Conservation (phyloP, 2,888 invertebrate genomes). For the Eumerus sabulonum region DNA sequence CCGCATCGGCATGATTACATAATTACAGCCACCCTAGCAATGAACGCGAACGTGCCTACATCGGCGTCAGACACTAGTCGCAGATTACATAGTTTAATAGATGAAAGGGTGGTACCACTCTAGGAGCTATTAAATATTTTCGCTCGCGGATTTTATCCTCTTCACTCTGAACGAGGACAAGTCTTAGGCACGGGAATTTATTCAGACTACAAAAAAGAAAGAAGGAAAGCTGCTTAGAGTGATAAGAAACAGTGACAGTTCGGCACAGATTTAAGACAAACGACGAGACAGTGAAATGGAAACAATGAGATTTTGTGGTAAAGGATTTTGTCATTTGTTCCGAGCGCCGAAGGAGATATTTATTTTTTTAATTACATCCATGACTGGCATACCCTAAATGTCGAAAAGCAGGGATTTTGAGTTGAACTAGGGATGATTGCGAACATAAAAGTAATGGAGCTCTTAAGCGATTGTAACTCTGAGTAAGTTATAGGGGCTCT, state of each 20-base stretch:
- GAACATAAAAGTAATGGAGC: no score
- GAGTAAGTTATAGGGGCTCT: no score
- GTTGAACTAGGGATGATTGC: slow-evolving; percentile 14
- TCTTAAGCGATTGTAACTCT: no score
- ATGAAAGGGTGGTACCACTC: slow-evolving; percentile 25
- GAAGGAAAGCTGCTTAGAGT: slow-evolving; percentile 19
- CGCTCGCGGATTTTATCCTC: slow-evolving; percentile 24
- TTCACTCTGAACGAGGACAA: slow-evolving; percentile 20
- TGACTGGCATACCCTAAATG: slow-evolving; percentile 2
- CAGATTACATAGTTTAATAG: slow-evolving; percentile 26
- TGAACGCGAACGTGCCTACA: slow-evolving; percentile 2
- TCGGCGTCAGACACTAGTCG: slow-evolving; percentile 28
- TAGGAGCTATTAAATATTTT: slow-evolving; percentile 19
- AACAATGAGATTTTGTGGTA: slow-evolving; percentile 10
- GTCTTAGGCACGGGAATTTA: slow-evolving; percentile 18
- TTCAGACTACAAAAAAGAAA: no score
- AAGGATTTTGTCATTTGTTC: slow-evolving; percentile 14
- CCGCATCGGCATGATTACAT: background rate
- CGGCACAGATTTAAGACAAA: slow-evolving; percentile 41
- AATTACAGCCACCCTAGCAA: background rate
- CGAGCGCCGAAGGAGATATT: slow-evolving; percentile 25
- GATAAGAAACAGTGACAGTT: slow-evolving; percentile 30
- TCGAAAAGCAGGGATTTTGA: slow-evolving; percentile 1
- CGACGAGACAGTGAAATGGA: slow-evolving; percentile 41
- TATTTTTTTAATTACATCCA: slow-evolving; percentile 23